These are phyloP conservation scores for Uloborus diversus DNA, from an alignment of 1,140 invertebrate genomes.

Conservation along the genomic window DNA sequence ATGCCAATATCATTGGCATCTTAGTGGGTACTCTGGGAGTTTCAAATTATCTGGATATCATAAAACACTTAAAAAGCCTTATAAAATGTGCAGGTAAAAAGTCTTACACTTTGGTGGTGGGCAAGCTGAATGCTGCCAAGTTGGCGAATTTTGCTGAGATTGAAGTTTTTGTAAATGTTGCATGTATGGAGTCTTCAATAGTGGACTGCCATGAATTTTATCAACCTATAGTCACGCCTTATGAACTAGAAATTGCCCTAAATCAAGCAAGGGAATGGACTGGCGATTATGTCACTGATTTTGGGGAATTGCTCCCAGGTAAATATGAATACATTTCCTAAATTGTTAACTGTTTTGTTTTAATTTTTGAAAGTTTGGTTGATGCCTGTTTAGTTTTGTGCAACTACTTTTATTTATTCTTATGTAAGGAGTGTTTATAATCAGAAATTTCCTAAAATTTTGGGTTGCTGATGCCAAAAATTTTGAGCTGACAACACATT, in stretches of 20 bases:
- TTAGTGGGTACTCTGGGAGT: constrained; percentile 88
- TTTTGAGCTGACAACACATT: not conserved
- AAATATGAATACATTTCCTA: constrained; percentile 3
- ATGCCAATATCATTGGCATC: constrained; percentile 86
- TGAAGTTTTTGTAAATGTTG: constrained; percentile 88
- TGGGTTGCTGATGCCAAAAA: not conserved
- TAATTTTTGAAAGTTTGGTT: not conserved
- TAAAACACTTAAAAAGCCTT: constrained; percentile 78
- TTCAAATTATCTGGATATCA: constrained; percentile 79
- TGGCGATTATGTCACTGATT: constrained; percentile 78
- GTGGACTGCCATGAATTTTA: constrained; percentile 87
- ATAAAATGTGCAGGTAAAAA: constrained; percentile 81
- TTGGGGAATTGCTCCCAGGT: constrained; percentile 77
- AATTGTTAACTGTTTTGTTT: not conserved
- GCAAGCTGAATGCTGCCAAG: constrained; percentile 91
- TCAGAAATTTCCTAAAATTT: not conserved
- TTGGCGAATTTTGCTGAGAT: constrained; percentile 93
- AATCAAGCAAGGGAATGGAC: constrained; percentile 71
- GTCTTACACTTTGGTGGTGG: constrained; percentile 89
- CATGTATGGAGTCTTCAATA: constrained; percentile 85
- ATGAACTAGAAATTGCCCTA: constrained; percentile 90
- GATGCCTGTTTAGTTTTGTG: not conserved
- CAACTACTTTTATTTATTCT: not conserved
- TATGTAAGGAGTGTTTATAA: not conserved
- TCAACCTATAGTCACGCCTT: constrained; percentile 89